Evolutionary conservation across 1,140 invertebrate genomes (phyloP).

Genomic region (Neuroterus valhalla): DNA sequence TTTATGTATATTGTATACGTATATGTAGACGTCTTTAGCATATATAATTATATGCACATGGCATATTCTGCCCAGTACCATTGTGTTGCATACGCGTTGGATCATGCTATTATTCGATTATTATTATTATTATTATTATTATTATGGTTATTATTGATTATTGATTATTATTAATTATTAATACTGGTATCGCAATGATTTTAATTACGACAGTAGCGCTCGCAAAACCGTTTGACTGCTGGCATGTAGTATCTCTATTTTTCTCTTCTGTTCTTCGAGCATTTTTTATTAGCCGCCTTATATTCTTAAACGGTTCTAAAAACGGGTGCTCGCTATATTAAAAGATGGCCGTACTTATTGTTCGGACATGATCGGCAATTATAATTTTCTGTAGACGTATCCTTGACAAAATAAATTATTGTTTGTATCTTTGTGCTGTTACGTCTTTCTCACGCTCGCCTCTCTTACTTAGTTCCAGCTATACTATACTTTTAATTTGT

Average conservation of each 20-base stretch:
- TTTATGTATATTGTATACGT: conserved; percentile 46
- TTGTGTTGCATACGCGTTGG: conserved; percentile 55
- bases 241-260: conserved; percentile 13
- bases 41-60: conserved; percentile 47
- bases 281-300: conserved; percentile 31
- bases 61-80: conserved; percentile 49
- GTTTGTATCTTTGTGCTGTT: conserved; percentile 70
- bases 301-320: conserved; percentile 44
- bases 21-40: conserved; percentile 26
- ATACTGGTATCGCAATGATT: conserved; percentile 56
- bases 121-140: conserved; percentile 40
- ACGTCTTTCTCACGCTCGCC: conserved; percentile 53
- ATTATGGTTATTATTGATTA: conserved; percentile 15
- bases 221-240: conserved; percentile 53
- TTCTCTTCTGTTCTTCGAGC: conserved; percentile 17
- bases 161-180: conserved; percentile 33
- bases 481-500: conserved; percentile 58
- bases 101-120: conserved; percentile 58
- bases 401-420: conserved; percentile 74
- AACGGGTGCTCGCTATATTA: conserved; percentile 41
- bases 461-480: conserved; percentile 51
- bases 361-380: conserved; percentile 65
- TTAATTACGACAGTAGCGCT: conserved; percentile 56
- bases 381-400: conserved; percentile 74
- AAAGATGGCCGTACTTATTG: conserved; percentile 68